Evolutionary conservation across 2,113 vertebrate species (phyloP).

Genomic region (cat (Felis catus)): DNA sequence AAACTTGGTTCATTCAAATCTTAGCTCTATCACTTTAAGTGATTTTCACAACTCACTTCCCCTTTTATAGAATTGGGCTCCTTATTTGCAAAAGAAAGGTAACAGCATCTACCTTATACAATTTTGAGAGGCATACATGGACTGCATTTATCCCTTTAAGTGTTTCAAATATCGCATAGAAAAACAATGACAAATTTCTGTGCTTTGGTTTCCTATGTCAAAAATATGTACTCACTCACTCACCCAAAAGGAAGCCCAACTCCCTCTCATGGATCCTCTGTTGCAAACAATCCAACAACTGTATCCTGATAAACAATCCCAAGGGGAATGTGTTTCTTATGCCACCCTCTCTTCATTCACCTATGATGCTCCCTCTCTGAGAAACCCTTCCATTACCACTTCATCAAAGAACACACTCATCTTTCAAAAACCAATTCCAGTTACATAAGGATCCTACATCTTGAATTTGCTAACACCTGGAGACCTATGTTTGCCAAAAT

Average conservation of each 20-base stretch:
- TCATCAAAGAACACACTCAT: neutral
- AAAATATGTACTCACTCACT: neutral
- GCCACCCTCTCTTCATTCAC: neutral
- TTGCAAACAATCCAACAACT: neutral
- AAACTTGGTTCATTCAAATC: conserved; percentile 13
- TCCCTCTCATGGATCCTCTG: neutral
- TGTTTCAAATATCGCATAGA: neutral
- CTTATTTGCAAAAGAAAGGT: neutral
- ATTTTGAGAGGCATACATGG: neutral
- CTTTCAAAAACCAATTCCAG: neutral
- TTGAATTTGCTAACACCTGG: neutral
- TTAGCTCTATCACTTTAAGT: neutral
- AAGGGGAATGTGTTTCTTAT: no score
- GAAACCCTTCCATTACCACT: neutral
- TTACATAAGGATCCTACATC: neutral
- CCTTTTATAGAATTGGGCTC: neutral
- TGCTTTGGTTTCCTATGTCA: neutral
- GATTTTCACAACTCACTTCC: neutral
- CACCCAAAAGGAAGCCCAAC: neutral
- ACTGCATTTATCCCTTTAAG: neutral
- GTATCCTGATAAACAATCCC: neutral
- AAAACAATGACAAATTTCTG: neutral
- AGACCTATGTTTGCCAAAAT: neutral
- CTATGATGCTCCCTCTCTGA: neutral
- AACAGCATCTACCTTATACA: neutral